These are phyloP conservation scores for Leptinotarsa texana DNA, from an alignment of 1,140 invertebrate species.

Conservation along the genomic window DNA sequence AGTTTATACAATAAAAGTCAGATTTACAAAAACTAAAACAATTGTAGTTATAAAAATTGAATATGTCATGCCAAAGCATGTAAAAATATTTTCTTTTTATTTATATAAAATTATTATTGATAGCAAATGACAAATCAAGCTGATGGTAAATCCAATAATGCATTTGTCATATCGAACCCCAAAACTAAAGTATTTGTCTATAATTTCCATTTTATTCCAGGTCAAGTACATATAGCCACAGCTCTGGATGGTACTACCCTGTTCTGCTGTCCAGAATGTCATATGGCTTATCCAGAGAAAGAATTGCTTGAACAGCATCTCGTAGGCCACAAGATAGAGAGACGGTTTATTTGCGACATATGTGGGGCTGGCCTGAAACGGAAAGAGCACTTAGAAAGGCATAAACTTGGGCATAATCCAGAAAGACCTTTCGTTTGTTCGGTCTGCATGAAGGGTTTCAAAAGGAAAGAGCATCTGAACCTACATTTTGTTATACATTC, in stretches of 20 bases:
- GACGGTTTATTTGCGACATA: slow-evolving; percentile 66
- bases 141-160: too few species aligned
- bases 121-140: too few species aligned
- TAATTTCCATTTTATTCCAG: slow-evolving; percentile 40
- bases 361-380: slow-evolving; percentile 73
- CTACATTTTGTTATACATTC: slow-evolving; percentile 80
- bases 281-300: slow-evolving; percentile 78
- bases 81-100: background rate
- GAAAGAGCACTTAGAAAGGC: slow-evolving; percentile 78
- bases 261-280: slow-evolving; percentile 78
- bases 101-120: background rate
- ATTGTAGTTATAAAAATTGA: too few species aligned
- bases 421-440: slow-evolving; percentile 77
- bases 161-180: too few species aligned
- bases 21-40: too few species aligned
- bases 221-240: slow-evolving; percentile 71
- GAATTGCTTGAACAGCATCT: slow-evolving; percentile 76
- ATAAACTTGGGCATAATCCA: slow-evolving; percentile 78
- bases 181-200: too few species aligned
- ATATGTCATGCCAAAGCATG: background rate
- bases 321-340: slow-evolving; percentile 75
- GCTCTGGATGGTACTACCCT: slow-evolving; percentile 72
- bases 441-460: slow-evolving; percentile 78
- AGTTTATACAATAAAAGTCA: too few species aligned
- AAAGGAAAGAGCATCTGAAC: slow-evolving; percentile 79